A percentile compares a stretch with the other conserved stretches of the same genome.
Evolutionary conservation across 2,888 invertebrate genomes (phyloP).

Genomic region (Pantelozetes paolii): DNA sequence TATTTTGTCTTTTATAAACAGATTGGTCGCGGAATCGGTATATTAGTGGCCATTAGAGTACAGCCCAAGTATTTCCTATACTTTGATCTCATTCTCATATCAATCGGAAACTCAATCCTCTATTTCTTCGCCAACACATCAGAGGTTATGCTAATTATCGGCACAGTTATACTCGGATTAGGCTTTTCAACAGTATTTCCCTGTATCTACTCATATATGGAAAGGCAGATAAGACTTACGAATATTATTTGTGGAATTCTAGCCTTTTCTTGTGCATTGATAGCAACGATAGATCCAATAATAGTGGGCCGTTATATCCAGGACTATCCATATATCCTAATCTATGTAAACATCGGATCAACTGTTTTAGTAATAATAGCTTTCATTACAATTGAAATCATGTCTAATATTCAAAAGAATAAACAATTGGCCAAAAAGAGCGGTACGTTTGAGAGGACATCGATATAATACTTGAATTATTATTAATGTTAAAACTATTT

Average conservation of each 20-base stretch:
- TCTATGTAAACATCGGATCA: constrained; percentile 52
- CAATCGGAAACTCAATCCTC: constrained; percentile 51
- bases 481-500: no score
- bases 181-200: constrained; percentile 56
- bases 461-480: no score
- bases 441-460: no score
- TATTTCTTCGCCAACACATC: constrained; percentile 49
- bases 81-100: constrained; percentile 50
- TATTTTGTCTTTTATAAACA: background rate
- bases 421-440: background rate
- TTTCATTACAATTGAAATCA: constrained; percentile 23
- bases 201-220: constrained; percentile 55
- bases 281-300: constrained; percentile 54
- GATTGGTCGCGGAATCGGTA: constrained; percentile 50
- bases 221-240: constrained; percentile 53
- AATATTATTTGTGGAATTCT: constrained; percentile 55
- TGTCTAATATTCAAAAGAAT: background rate
- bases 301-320: constrained; percentile 53
- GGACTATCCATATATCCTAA: constrained; percentile 51
- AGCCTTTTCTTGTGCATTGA: constrained; percentile 54
- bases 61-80: constrained; percentile 53
- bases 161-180: constrained; percentile 53
- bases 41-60: constrained; percentile 53
- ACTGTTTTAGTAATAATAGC: constrained; percentile 47
- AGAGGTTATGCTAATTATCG: constrained; percentile 52